These are phyloP conservation scores for Pterocles gutturalis DNA, from an alignment of 2,113 vertebrate species.

Conservation along the genomic window DNA sequence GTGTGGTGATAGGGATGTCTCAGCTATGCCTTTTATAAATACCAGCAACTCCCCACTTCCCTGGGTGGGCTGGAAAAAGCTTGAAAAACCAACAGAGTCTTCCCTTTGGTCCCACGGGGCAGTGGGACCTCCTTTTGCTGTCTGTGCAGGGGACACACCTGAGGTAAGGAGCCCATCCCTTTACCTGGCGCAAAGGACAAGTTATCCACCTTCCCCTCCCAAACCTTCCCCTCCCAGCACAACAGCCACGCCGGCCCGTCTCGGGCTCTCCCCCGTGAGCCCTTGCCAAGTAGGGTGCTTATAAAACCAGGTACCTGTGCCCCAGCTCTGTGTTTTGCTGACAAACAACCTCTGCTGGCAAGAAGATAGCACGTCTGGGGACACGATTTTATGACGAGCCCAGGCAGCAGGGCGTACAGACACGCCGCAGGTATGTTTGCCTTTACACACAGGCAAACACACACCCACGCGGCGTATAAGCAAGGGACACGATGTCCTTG, in stretches of 20 bases:
- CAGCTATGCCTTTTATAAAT: neutral
- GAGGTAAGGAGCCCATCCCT: neutral
- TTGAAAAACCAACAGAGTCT: neutral
- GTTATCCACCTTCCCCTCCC: neutral
- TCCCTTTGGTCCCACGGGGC: rapidly evolving
- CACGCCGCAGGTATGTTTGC: neutral
- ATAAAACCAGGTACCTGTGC: neutral
- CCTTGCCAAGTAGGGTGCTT: neutral
- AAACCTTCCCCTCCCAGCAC: neutral
- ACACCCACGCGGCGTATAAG: neutral
- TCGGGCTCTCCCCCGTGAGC: neutral
- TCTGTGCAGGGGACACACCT: neutral
- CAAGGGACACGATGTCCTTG: neutral
- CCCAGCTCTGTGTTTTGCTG: neutral
- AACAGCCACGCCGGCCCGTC: neutral
- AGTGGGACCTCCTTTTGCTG: neutral
- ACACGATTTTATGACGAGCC: neutral
- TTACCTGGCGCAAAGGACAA: neutral
- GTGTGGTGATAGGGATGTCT: rapidly evolving
- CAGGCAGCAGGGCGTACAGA: neutral
- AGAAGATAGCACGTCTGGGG: neutral
- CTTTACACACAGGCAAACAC: neutral
- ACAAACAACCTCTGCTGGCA: neutral
- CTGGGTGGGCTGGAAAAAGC: rapidly evolving
- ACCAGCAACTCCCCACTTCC: neutral